These are phyloP conservation scores for Cyanoramphus novaezelandiae DNA, from an alignment of 2,113 vertebrate genomes.

Conservation along the genomic window DNA sequence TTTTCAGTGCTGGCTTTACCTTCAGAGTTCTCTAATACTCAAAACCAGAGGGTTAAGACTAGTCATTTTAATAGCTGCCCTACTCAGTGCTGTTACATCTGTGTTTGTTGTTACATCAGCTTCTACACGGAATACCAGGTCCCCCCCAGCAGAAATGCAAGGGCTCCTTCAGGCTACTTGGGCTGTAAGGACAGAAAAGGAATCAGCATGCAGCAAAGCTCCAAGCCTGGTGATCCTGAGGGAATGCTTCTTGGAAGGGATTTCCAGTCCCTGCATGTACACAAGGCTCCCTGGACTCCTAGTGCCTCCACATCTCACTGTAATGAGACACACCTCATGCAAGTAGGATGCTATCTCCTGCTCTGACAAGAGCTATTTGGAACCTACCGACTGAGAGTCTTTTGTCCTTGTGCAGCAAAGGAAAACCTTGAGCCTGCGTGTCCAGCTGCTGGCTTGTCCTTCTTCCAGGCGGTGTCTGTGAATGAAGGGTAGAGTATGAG, in stretches of 20 bases:
- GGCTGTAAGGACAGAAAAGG: neutral
- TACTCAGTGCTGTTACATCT: neutral
- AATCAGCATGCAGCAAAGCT: neutral
- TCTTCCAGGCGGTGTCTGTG: slow-evolving; percentile 93
- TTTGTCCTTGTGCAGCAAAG: slow-evolving; percentile 97
- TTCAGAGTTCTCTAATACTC: neutral
- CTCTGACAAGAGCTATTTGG: neutral
- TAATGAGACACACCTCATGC: rapidly evolving
- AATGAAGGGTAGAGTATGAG: neutral
- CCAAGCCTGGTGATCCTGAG: neutral
- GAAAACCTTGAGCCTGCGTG: slow-evolving; percentile 92
- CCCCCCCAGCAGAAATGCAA: neutral
- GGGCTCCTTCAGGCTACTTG: neutral
- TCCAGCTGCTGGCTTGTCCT: slow-evolving; percentile 98
- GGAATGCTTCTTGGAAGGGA: neutral
- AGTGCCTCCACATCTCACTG: neutral
- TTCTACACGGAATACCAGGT: neutral
- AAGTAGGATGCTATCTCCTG: neutral
- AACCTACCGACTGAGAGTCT: slow-evolving; percentile 95
- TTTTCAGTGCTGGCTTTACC: neutral
- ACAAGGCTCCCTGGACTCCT: neutral
- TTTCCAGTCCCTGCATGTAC: neutral
- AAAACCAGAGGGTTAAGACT: neutral
- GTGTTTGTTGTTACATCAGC: neutral
- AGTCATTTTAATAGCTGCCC: neutral